Percentiles rank a stretch among this genome's conserved stretches.
Evolutionary conservation across 2,888 invertebrate genomes (phyloP).

Genomic region (Brachylomia viminalis): DNA sequence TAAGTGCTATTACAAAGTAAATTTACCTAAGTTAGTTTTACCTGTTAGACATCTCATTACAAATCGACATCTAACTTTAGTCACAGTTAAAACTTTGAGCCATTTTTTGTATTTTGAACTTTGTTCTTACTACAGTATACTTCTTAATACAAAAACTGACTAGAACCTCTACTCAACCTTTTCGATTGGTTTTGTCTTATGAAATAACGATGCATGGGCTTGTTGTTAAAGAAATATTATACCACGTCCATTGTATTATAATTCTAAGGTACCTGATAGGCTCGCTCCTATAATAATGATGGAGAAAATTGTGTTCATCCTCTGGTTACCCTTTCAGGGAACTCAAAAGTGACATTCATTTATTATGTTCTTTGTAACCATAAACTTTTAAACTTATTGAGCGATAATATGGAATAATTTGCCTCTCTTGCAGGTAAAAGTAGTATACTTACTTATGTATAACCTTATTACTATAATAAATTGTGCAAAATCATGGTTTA

Average conservation of each 20-base stretch:
- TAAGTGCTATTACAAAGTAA: not conserved
- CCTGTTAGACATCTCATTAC: constrained; percentile 6
- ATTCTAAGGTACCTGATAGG: constrained; percentile 5
- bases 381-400: not conserved
- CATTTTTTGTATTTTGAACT: constrained; percentile 11
- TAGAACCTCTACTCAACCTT: constrained; percentile 7
- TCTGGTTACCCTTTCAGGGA: not conserved
- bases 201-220: constrained; percentile 35
- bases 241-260: not conserved
- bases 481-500: constrained; percentile 48
- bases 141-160: constrained; percentile 16
- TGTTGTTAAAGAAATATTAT: constrained; percentile 16
- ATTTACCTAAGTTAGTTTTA: constrained; percentile 11
- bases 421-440: constrained; percentile 12
- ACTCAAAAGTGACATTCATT: not conserved
- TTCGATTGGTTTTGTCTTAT: constrained; percentile 13
- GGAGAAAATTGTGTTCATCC: not conserved
- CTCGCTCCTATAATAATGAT: not conserved
- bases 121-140: not conserved
- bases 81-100: constrained; percentile 7
- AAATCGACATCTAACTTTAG: not conserved
- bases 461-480: constrained; percentile 46
- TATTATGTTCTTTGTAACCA: constrained; percentile 6
- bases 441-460: constrained; percentile 55
- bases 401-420: constrained; percentile 20